phyloP scores from a whole-genome alignment of 2,113 vertebrate species.

The Thryonomys swinderianus region DNA sequence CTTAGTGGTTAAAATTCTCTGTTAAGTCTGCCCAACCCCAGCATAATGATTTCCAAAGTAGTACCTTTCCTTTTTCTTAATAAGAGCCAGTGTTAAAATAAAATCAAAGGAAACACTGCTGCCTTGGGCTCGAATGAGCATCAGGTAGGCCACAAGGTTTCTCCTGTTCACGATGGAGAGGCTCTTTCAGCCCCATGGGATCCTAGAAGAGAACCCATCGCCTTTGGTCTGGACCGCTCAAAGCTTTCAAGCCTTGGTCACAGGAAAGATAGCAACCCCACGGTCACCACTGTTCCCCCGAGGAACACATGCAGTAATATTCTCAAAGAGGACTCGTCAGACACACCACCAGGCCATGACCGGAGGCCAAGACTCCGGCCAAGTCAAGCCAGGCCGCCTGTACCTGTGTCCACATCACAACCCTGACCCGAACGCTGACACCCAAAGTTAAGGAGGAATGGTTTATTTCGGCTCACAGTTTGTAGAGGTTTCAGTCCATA shows the following conservation, averaged over 20 bases:
- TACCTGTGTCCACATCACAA: fast-evolving
- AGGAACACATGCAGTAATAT: fast-evolving
- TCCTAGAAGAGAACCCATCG: not conserved
- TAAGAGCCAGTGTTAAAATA: not conserved
- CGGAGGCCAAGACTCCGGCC: not conserved
- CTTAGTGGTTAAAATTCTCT: not conserved
- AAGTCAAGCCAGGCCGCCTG: not conserved
- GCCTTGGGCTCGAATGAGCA: not conserved
- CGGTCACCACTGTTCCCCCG: not conserved
- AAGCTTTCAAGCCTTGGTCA: not conserved
- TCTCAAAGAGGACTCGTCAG: not conserved
- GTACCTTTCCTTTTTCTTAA: not conserved
- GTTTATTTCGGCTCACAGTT: not conserved
- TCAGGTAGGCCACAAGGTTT: not conserved
- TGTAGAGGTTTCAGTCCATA: not conserved
- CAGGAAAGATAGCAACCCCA: not conserved
- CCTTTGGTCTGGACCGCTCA: not conserved
- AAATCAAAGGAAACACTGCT: not conserved
- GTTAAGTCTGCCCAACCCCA: not conserved
- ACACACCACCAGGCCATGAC: not conserved
- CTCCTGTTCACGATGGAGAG: not conserved
- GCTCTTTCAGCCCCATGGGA: too few relatives aligned
- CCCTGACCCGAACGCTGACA: not conserved
- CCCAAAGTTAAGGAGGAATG: not conserved
- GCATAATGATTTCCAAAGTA: not conserved